Evolutionary conservation across 2,113 vertebrate species (phyloP).

Genomic region (Misgurnus mizolepis): DNA sequence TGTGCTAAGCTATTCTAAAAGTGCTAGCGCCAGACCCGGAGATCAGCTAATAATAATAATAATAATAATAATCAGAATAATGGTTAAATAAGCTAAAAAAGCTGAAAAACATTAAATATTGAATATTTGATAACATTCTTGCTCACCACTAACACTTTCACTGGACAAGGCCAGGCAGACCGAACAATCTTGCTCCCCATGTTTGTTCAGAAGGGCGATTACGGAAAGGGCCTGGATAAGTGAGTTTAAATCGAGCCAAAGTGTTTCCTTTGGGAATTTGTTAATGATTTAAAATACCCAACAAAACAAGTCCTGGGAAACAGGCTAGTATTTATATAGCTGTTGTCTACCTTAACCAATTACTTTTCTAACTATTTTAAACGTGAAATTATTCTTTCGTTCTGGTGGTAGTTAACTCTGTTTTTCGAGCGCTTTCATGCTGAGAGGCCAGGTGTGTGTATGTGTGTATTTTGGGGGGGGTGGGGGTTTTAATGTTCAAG

Average conservation of each 20-base stretch:
- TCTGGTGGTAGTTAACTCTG: constrained; percentile 3
- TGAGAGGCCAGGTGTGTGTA: constrained; percentile 24
- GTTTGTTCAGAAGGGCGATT: constrained; percentile 67
- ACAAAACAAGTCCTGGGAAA: constrained; percentile 62
- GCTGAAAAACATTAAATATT: background rate
- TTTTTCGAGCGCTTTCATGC: constrained; percentile 34
- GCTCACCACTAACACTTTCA: constrained; percentile 36
- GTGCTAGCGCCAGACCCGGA: no score
- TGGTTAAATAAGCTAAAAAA: background rate
- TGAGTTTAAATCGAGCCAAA: constrained; percentile 67
- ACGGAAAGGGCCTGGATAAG: constrained; percentile 64
- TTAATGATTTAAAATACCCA: constrained; percentile 64
- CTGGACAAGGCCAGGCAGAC: constrained; percentile 40
- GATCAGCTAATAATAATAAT: no score
- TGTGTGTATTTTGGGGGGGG: constrained; percentile 33
- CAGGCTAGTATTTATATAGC: constrained; percentile 47
- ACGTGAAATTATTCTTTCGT: constrained; percentile 38
- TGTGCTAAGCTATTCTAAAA: no score
- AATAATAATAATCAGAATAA: background rate
- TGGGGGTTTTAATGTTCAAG: constrained; percentile 48
- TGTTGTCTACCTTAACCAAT: constrained; percentile 36
- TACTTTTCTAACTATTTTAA: constrained; percentile 35
- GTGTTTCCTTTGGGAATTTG: constrained; percentile 69
- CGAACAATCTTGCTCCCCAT: constrained; percentile 47
- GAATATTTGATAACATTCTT: constrained; percentile 16